Evolutionary conservation across 2,113 vertebrate species (phyloP).

Genomic region (Prunella fulvescens): DNA sequence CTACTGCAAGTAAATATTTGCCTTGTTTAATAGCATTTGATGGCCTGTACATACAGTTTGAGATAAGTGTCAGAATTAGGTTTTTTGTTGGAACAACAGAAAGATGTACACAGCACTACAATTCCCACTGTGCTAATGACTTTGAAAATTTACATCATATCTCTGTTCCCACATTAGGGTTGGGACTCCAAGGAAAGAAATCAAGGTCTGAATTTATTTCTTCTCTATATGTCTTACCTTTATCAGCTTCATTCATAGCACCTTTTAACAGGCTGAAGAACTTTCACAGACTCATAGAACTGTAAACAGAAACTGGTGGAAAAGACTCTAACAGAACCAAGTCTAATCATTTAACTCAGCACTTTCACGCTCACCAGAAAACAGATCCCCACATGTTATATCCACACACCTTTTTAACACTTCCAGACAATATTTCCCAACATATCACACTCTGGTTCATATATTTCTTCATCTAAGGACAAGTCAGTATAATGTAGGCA

Average conservation of each 20-base stretch:
- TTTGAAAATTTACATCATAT: neutral
- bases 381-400: neutral
- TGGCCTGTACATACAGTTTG: neutral
- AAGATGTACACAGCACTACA: neutral
- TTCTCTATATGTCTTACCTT: neutral
- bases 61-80: neutral
- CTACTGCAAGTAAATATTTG: neutral
- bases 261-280: neutral
- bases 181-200: neutral
- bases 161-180: neutral
- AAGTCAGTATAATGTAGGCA: neutral
- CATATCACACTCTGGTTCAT: neutral
- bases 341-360: neutral
- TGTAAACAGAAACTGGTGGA: neutral
- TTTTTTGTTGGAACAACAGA: neutral
- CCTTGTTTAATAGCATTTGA: neutral
- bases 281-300: neutral
- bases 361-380: neutral
- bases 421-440: neutral
- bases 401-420: neutral
- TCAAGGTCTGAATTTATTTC: neutral
- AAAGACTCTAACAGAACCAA: rapidly evolving
- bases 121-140: neutral
- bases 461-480: neutral
- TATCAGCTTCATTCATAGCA: neutral